These are phyloP conservation scores for Chaetoderma sp. DNA, from an alignment of 2,888 invertebrate species.

Conservation along the genomic window DNA sequence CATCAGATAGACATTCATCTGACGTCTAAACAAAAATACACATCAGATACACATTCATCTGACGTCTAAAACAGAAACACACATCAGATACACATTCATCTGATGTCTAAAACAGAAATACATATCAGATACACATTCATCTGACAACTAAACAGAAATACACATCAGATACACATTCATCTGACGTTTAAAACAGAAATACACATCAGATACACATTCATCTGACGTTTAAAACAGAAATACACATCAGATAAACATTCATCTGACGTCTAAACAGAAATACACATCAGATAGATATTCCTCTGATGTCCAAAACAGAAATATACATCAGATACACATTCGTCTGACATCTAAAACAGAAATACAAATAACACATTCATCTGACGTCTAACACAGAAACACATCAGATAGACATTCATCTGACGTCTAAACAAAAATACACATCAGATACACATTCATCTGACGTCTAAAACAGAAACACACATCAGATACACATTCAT, in stretches of 20 bases:
- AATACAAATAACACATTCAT: not conserved
- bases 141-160: slow-evolving; percentile 54
- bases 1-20: too few species aligned
- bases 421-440: slow-evolving; percentile 53
- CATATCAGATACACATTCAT: slow-evolving; percentile 62
- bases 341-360: slow-evolving; percentile 61
- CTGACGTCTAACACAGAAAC: not conserved
- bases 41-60: not conserved
- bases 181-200: slow-evolving; percentile 54
- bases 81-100: too few species aligned
- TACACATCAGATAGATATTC: not conserved
- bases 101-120: slow-evolving; percentile 54
- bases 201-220: not conserved
- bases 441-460: slow-evolving; percentile 62
- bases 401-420: too few species aligned
- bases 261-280: slow-evolving; percentile 60
- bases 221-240: not conserved
- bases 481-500: not conserved
- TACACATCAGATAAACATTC: slow-evolving; percentile 57
- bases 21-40: slow-evolving; percentile 48
- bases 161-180: slow-evolving; percentile 63
- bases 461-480: slow-evolving; percentile 54
- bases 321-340: too few species aligned
- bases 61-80: not conserved
- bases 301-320: not conserved